Base-by-base conservation (phyloP, 2,113 vertebrate species). In the Bufo gargarizans region DNA sequence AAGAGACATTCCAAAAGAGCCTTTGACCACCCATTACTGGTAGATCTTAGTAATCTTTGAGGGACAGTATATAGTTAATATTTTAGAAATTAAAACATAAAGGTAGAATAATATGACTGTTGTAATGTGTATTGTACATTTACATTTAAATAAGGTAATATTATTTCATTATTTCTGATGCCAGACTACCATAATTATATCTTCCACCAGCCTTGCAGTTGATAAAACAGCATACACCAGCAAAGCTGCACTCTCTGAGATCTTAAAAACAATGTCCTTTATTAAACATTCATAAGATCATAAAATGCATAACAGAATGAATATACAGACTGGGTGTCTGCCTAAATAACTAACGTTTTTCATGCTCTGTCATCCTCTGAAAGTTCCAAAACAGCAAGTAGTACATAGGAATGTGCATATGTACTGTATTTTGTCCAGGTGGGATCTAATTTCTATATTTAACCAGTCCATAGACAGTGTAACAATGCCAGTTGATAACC, bases 221-320 rank as follows among this genome's bases (percentile, higher is more conserved):
- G 72, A 50, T 76, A 76, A 50, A 50, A 76, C 45, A 50, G 72
- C 72, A 76, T 19, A 76, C 17, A 76, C 16, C 72, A 76, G 72
- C 72, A 49, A 50, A 16, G 72, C 72, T 50, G 72, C 47, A 76
- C 72, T 76, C 72, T 9, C 72, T 50, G 17, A 76, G 72, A 76
- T 49, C 72, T 76, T 76, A 76, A 50, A 76, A 76, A 76, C 72
- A 50, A 76, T 76, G 72, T 50, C 72, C 72, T 49, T 76, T 76
- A 76, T 76, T 76, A 76, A 76, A 49, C 7, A 50, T 76, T 76
- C 47, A 76, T 76, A 76, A 76, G 72, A 76, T 76, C 72, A 76
- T 76, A 76, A 76, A 76, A 76, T 76, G 72, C 72, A 76, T 45
- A 76, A 76, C 45, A 50, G 72, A 76, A 76, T 9, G 72, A 76